Conservation (phyloP, 2,113 vertebrate genomes). For the Thomomys bottae region DNA sequence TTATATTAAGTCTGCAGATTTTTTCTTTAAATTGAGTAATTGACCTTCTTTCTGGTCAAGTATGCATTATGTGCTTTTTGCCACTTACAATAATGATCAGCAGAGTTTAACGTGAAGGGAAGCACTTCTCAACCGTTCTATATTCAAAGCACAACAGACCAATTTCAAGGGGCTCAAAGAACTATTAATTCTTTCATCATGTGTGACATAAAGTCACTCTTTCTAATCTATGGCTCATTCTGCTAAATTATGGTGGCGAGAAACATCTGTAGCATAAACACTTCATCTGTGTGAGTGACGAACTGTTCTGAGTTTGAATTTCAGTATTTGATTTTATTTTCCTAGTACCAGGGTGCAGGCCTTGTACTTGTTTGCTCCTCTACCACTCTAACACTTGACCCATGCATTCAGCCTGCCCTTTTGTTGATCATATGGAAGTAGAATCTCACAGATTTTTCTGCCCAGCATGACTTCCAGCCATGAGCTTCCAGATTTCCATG, state of each 20-base stretch:
- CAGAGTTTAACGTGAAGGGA: background rate
- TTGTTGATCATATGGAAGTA: too few relatives aligned
- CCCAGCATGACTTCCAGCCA: too few relatives aligned
- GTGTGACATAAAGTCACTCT: background rate
- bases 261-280: background rate
- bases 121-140: background rate
- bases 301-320: background rate
- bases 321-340: background rate
- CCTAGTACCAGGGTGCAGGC: too few relatives aligned
- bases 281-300: background rate
- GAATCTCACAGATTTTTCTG: too few relatives aligned
- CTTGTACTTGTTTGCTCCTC: too few relatives aligned
- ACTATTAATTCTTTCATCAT: background rate
- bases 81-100: background rate
- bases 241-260: background rate
- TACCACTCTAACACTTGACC: too few relatives aligned
- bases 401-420: too few relatives aligned
- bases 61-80: slow-evolving; percentile 15
- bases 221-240: background rate
- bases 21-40: slow-evolving; percentile 45
- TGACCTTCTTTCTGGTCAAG: slow-evolving; percentile 58
- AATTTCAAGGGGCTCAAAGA: background rate
- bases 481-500: too few relatives aligned
- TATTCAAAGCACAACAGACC: slow-evolving; percentile 8
- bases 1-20: slow-evolving; percentile 43